Percentiles rank a stretch among this genome's conserved stretches.
phyloP scores from a whole-genome alignment of 1,140 invertebrate genomes.

The Lepidurus apus region DNA sequence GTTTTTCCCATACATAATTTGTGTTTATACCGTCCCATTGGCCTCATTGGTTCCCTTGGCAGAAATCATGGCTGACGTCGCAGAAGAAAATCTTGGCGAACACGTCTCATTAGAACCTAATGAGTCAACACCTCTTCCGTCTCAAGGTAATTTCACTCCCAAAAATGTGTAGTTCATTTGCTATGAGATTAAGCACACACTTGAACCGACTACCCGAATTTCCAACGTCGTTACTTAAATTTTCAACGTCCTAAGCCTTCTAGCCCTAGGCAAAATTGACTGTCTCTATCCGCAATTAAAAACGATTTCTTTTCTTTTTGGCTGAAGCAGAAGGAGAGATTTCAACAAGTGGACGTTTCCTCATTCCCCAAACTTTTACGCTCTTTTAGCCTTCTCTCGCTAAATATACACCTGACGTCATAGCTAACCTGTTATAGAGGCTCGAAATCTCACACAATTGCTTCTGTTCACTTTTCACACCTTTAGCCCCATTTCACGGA shows the following conservation, averaged over 20 bases:
- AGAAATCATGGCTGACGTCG: not conserved
- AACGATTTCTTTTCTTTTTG: not conserved
- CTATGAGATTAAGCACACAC: no score
- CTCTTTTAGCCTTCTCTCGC: constrained; percentile 8
- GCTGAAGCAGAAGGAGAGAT: not conserved
- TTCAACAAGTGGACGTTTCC: constrained; percentile 19
- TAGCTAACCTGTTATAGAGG: not conserved
- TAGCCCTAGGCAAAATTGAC: not conserved
- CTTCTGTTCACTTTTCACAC: not conserved
- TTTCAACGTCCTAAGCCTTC: not conserved
- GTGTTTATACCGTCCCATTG: no score
- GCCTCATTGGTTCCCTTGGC: not conserved
- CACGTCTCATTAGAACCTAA: not conserved
- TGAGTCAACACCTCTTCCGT: not conserved
- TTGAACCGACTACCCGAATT: not conserved
- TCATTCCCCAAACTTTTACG: not conserved
- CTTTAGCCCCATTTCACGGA: no score
- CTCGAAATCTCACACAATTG: not conserved
- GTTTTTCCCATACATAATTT: not conserved
- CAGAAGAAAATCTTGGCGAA: not conserved
- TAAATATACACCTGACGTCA: constrained; percentile 22
- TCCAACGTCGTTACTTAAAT: not conserved
- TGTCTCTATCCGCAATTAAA: not conserved
- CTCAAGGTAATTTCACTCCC: not conserved
- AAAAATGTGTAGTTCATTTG: no score